A percentile compares a stretch with the other conserved stretches of the same genome.
Conservation (phyloP, 2,888 invertebrate genomes). For the Meghimatium bilineatum region DNA sequence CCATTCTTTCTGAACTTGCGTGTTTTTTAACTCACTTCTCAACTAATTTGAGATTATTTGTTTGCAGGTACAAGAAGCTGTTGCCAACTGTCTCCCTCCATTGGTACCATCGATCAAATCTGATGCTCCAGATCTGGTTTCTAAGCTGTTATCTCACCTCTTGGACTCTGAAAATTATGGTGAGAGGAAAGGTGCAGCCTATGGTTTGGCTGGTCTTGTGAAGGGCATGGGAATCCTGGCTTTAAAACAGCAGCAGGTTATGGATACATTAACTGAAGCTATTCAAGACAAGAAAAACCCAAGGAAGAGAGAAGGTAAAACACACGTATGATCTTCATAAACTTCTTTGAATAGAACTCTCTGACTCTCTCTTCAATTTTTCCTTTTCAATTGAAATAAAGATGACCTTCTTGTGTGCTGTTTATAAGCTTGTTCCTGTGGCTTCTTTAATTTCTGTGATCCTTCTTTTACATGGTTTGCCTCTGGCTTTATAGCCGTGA, state of each 20-base stretch:
- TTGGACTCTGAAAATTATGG: conserved; percentile 76
- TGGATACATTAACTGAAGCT: conserved; percentile 93
- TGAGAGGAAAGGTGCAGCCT: conserved; percentile 88
- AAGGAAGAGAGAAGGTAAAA: conserved; percentile 89
- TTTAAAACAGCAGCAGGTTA: conserved; percentile 95
- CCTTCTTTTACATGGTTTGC: no score
- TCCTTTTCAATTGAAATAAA: no score
- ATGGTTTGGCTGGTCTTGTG: conserved; percentile 95
- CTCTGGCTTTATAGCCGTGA: no score
- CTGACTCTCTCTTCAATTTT: no score
- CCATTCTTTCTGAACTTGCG: no score
- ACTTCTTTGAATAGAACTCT: no score
- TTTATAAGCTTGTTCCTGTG: no score
- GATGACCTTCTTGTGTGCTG: no score
- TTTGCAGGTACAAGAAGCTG: conserved; percentile 93
- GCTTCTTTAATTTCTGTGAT: no score
- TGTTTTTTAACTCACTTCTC: no score
- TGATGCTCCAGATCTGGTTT: conserved; percentile 91
- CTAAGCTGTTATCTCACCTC: conserved; percentile 82
- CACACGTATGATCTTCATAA: background rate
- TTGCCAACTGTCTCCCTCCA: conserved; percentile 95
- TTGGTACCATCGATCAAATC: conserved; percentile 94
- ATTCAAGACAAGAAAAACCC: conserved; percentile 98
- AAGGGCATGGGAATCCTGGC: conserved; percentile 97
- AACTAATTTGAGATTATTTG: conserved; percentile 21